Evolutionary conservation across 2,797 vertebrate species (phyloP), one percentile per base, ranked within the genome.

Genomic region (Buphagus erythrorhynchus): DNA sequence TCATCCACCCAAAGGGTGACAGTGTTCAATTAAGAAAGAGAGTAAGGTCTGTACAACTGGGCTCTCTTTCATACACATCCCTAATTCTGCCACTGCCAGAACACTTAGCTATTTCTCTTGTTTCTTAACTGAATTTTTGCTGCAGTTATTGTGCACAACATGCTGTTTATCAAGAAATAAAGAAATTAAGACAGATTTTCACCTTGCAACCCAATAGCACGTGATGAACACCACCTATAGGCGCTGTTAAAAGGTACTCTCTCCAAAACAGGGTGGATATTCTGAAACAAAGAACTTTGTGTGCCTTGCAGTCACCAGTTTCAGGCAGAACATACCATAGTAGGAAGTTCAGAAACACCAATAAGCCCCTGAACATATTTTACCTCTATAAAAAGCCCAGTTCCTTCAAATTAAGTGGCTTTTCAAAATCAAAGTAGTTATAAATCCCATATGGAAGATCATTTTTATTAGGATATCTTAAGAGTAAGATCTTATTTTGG

Each of bases 391-490:
- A 92, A 96, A 92, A 76, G 24, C 6, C 24, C 14, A 51, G 58
- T 59, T 78, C 62, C 74, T 90, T 84, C 35, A 67, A 86, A 93
- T 90, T 51, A 82, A 86, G 59, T 24, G 25, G 51, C 48, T 88
- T 93, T 81, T 75, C 86, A 86, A 73, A 90, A 90, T 79, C 78
- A 58, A 75, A 81, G 54, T 19, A 2, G 7, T 63, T 67, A 91
- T 79, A 96, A 76, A 89, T 94, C 76, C 80, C 86, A 86, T 19
- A 81, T 48, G 66, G 36, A 94, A 84, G 80, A 86, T 25, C 26
- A 35, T 66, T 91, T 91, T 95, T 94, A 91, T 94, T 68, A 77
- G 22, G 63, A 55, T 55, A 86, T 75, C n/a, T 75, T 55, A 81
- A 72, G 31, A 84, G 55, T 18, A 93, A 74, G 73, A 79, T 51